Percentiles rank a stretch among this genome's conserved stretches.
phyloP scores from a whole-genome alignment of 1,140 invertebrate species.

The Eumaeus atala region DNA sequence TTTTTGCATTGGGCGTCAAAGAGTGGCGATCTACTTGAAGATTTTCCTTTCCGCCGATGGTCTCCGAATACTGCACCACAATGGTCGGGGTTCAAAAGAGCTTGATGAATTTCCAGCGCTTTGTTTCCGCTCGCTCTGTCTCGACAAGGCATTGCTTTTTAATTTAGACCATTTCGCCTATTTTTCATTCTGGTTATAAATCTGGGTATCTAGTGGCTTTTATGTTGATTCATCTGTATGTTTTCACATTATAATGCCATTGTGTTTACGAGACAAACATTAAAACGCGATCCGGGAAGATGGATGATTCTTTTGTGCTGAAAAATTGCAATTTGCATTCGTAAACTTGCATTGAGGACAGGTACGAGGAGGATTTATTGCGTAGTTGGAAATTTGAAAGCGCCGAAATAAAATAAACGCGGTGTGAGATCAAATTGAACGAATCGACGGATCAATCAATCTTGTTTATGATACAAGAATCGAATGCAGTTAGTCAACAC shows the following conservation, averaged over 20 bases:
- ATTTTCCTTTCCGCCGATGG: conserved; percentile 67
- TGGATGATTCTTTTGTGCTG: conserved; percentile 27
- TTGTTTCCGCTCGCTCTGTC: conserved; percentile 67
- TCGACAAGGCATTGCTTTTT: conserved; percentile 69
- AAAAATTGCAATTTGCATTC: conserved; percentile 29
- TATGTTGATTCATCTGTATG: conserved; percentile 42
- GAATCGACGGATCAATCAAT: conserved; percentile 11
- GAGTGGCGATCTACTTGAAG: conserved; percentile 65
- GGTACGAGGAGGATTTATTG: conserved; percentile 26
- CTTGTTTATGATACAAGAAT: conserved; percentile 3
- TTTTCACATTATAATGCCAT: conserved; percentile 36
- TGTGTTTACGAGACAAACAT: conserved; percentile 28
- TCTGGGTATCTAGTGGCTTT: conserved; percentile 54
- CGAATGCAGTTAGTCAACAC: neutral
- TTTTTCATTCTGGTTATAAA: conserved; percentile 65
- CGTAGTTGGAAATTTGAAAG: conserved; percentile 25
- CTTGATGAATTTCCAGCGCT: conserved; percentile 66
- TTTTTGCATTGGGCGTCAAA: conserved; percentile 67
- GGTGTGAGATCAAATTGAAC: conserved; percentile 3
- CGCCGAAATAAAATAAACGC: conserved; percentile 10
- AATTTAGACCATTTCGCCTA: conserved; percentile 68
- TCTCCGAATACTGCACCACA: conserved; percentile 64
- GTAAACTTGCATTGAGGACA: conserved; percentile 23
- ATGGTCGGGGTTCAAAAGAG: conserved; percentile 67
- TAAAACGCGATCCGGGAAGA: conserved; percentile 29